phyloP scores from a whole-genome alignment of 2,113 vertebrate genomes.

The Varanus komodoensis region DNA sequence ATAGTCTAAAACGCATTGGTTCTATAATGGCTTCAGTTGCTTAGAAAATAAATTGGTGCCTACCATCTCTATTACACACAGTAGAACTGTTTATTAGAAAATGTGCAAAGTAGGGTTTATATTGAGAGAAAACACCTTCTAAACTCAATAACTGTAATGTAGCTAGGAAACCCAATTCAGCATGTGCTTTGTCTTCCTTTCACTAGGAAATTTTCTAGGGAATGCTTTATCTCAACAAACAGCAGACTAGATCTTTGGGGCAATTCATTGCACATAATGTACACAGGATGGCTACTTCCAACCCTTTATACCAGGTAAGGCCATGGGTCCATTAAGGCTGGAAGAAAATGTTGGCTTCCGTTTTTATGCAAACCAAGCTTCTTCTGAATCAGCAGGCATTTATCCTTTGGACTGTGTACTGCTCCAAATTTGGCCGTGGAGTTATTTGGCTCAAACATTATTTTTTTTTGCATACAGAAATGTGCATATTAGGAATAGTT shows the following conservation, averaged over 20 bases:
- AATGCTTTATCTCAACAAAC: conserved; percentile 16
- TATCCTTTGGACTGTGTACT: too few relatives aligned
- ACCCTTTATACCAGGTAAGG: too few relatives aligned
- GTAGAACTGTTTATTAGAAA: conserved; percentile 36
- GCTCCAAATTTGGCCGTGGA: too few relatives aligned
- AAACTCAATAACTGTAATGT: conserved; percentile 31
- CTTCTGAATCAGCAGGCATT: too few relatives aligned
- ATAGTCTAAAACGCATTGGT: conserved; percentile 71
- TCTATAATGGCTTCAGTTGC: conserved; percentile 69
- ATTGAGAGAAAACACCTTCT: conserved; percentile 21
- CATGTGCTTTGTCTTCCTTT: conserved; percentile 9
- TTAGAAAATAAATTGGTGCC: conserved; percentile 63
- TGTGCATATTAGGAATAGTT: too few relatives aligned
- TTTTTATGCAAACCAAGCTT: too few relatives aligned
- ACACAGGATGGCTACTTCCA: background rate
- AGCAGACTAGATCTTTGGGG: background rate
- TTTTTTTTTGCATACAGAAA: too few relatives aligned
- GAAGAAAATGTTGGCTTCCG: too few relatives aligned
- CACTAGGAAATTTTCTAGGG: conserved; percentile 1
- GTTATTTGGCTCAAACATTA: too few relatives aligned
- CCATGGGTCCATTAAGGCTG: too few relatives aligned
- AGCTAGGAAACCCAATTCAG: conserved; percentile 20
- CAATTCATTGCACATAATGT: background rate
- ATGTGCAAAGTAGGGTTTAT: conserved; percentile 12
- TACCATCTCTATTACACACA: conserved; percentile 35